Evolutionary conservation across 1,140 invertebrate species (phyloP).

Genomic region (Drosophila leontia): DNA sequence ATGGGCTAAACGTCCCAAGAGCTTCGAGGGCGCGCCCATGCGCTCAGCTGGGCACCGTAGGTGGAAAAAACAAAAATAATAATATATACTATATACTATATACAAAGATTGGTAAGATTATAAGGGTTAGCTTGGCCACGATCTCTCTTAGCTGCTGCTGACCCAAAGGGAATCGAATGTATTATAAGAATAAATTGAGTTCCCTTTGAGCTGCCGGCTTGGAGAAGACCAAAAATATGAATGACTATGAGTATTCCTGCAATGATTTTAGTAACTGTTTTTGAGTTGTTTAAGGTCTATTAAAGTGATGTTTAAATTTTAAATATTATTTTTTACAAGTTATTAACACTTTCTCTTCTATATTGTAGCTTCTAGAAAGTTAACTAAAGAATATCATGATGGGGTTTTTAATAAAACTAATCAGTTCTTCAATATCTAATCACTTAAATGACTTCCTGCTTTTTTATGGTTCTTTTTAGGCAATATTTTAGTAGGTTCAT

Average conservation of each 20-base stretch:
- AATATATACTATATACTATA: constrained; percentile 59
- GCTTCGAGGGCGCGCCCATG: constrained; percentile 86
- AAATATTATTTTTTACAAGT: neutral
- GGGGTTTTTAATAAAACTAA: neutral
- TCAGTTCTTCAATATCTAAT: neutral
- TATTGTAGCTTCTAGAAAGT: neutral
- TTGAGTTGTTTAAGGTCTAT: neutral
- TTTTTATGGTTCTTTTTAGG: neutral
- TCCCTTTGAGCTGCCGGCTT: constrained; percentile 12
- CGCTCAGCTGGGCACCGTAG: constrained; percentile 85
- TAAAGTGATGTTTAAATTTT: neutral
- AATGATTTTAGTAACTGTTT: constrained; percentile 5
- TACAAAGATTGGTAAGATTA: constrained; percentile 46
- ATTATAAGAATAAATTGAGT: neutral
- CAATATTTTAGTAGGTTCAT: neutral
- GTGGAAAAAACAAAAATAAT: constrained; percentile 65
- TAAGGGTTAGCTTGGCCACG: constrained; percentile 51
- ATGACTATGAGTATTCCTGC: constrained; percentile 16
- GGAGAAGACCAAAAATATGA: constrained; percentile 14
- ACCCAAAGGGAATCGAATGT: constrained; percentile 1
- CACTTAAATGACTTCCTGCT: neutral
- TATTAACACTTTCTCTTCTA: neutral
- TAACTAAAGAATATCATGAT: neutral
- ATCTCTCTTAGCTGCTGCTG: neutral
- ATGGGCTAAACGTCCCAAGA: constrained; percentile 89